These are phyloP conservation scores for Adela reaumurella DNA, from an alignment of 2,888 invertebrate species.

Conservation along the genomic window DNA sequence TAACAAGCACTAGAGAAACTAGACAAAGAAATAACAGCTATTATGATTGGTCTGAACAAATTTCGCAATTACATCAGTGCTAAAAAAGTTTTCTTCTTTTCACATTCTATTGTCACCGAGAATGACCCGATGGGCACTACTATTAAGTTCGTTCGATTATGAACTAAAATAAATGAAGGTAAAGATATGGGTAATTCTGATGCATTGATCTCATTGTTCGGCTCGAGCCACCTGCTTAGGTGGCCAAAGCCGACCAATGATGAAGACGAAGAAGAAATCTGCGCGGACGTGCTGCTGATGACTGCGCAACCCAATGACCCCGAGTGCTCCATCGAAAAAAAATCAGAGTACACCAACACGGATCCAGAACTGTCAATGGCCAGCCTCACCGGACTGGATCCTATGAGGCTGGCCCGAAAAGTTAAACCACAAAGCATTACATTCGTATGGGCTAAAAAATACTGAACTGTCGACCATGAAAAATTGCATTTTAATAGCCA, in stretches of 20 bases:
- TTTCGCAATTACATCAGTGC: slow-evolving; percentile 10
- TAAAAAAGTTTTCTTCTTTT: slow-evolving; percentile 9
- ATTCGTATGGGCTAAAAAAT: too few species aligned
- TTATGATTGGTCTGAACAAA: slow-evolving; percentile 12
- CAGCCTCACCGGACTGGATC: slow-evolving; percentile 7
- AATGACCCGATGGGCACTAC: slow-evolving; percentile 13
- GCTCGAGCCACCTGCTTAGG: too few species aligned
- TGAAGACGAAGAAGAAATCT: slow-evolving; percentile 4
- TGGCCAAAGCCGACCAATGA: slow-evolving; percentile 11
- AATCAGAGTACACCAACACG: slow-evolving; percentile 6
- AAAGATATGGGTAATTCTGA: slow-evolving; percentile 13
- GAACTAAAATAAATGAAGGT: slow-evolving; percentile 12
- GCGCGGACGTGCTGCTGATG: slow-evolving; percentile 10
- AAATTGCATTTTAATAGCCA: too few species aligned
- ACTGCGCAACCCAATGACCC: slow-evolving; percentile 9
- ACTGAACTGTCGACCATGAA: too few species aligned
- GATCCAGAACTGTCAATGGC: slow-evolving; percentile 7
- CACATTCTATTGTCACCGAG: slow-evolving; percentile 11
- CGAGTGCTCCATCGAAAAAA: slow-evolving; percentile 5
- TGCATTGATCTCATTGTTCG: slow-evolving; percentile 11
- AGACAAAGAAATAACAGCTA: slow-evolving; percentile 12
- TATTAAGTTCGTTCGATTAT: slow-evolving; percentile 11
- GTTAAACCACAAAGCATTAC: too few species aligned
- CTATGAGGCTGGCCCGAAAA: slow-evolving; percentile 11
- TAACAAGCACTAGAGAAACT: slow-evolving; percentile 9